These are phyloP conservation scores for Papilio protenor DNA, from an alignment of 2,888 invertebrate genomes.

Conservation along the genomic window DNA sequence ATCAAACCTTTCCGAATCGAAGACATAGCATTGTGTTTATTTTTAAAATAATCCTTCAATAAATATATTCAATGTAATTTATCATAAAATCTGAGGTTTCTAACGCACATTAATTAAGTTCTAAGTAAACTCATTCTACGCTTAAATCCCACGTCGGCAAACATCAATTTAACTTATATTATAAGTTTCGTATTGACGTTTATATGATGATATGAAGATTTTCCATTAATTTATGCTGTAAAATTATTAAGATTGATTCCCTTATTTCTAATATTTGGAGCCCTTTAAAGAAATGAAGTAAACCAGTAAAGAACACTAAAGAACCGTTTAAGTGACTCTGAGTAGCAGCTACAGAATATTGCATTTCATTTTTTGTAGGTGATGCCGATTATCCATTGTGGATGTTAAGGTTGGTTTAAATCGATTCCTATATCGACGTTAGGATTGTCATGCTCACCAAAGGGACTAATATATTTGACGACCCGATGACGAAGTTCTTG, in stretches of 20 bases:
- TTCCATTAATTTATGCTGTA: neutral
- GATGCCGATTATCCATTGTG: neutral
- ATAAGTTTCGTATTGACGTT: conserved; percentile 18
- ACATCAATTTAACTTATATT: conserved; percentile 35
- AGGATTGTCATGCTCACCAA: neutral
- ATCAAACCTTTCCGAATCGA: neutral
- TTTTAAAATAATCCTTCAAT: too few species aligned
- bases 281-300: too few species aligned
- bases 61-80: neutral
- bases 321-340: neutral
- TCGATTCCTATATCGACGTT: neutral
- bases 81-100: neutral
- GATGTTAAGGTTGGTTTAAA: neutral
- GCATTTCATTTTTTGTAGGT: neutral
- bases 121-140: conserved; percentile 27
- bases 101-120: conserved; percentile 26
- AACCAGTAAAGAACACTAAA: neutral
- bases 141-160: conserved; percentile 25
- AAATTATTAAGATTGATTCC: neutral
- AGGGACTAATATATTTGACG: neutral
- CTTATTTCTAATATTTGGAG: neutral
- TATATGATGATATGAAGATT: neutral
- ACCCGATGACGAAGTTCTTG: neutral
- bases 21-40: neutral
- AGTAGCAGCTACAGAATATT: neutral